These are phyloP conservation scores for Himantopus leucocephalus DNA, from an alignment of 2,113 vertebrate species.

Conservation along the genomic window DNA sequence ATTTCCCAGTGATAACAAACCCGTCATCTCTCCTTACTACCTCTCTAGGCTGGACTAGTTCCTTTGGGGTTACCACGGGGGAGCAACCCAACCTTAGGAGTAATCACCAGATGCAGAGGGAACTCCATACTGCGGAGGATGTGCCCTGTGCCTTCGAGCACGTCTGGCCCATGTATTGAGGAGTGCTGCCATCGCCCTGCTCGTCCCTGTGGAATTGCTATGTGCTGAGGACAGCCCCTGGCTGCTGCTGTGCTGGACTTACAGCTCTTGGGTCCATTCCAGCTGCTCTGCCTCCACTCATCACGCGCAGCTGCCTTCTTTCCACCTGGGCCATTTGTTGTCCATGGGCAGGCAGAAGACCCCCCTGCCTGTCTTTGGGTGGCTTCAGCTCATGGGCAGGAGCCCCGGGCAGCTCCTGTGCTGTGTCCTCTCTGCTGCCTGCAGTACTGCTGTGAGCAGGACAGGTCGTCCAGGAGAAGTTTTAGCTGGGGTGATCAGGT, in stretches of 20 bases:
- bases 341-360: neutral
- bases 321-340: neutral
- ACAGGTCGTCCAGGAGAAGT: neutral
- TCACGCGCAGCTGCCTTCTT: neutral
- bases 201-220: rapidly evolving
- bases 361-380: neutral
- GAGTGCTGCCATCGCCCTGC: neutral
- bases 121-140: neutral
- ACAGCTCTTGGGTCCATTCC: neutral
- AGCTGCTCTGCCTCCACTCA: neutral
- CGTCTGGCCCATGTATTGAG: neutral
- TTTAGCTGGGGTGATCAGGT: neutral
- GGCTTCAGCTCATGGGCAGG: neutral
- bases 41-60: neutral
- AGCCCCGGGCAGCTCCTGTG: neutral
- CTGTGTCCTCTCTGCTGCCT: neutral
- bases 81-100: neutral
- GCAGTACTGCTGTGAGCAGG: neutral
- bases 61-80: neutral
- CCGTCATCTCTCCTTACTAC: neutral
- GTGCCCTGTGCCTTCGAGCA: neutral
- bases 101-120: neutral
- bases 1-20: neutral
- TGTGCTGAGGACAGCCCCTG: neutral
- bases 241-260: neutral